Evolutionary conservation across 2,888 invertebrate genomes (phyloP).

Genomic region (Leptodirus hochenwartii): DNA sequence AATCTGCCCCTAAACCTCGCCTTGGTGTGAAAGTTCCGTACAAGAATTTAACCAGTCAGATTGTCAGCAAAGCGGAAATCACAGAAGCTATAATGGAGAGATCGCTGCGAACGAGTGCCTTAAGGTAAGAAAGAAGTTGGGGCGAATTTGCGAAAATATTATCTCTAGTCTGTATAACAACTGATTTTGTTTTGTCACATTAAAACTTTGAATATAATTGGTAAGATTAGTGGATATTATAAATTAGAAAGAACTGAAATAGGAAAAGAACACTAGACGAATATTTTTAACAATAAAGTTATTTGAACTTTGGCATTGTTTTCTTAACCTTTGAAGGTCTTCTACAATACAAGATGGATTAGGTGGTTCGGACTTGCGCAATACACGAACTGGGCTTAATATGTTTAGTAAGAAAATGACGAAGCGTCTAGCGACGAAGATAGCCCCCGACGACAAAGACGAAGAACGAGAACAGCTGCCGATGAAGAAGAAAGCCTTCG

Average conservation of each 20-base stretch:
- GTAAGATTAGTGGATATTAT: no score
- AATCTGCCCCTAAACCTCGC: constrained; percentile 26
- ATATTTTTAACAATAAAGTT: constrained; percentile 8
- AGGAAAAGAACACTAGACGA: no score
- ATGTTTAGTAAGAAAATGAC: constrained; percentile 34
- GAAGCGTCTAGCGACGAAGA: constrained; percentile 29
- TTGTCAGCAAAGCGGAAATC: constrained; percentile 34
- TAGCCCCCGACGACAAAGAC: constrained; percentile 16
- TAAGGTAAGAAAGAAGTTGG: no score
- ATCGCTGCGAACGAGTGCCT: constrained; percentile 21
- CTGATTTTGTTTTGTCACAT: no score
- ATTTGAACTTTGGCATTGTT: no score
- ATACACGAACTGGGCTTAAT: constrained; percentile 26
- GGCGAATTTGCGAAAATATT: no score
- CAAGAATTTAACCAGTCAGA: constrained; percentile 32
- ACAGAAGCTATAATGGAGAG: constrained; percentile 34
- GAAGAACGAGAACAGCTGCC: constrained; percentile 1
- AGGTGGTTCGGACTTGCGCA: no score
- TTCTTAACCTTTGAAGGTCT: no score
- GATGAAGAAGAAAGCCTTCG: neutral
- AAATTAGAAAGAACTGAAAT: no score
- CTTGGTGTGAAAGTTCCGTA: constrained; percentile 28
- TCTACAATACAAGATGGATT: no score
- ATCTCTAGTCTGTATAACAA: no score
- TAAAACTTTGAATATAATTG: no score